Conservation (phyloP, 2,888 invertebrate genomes). For the Cyclophora punctaria region DNA sequence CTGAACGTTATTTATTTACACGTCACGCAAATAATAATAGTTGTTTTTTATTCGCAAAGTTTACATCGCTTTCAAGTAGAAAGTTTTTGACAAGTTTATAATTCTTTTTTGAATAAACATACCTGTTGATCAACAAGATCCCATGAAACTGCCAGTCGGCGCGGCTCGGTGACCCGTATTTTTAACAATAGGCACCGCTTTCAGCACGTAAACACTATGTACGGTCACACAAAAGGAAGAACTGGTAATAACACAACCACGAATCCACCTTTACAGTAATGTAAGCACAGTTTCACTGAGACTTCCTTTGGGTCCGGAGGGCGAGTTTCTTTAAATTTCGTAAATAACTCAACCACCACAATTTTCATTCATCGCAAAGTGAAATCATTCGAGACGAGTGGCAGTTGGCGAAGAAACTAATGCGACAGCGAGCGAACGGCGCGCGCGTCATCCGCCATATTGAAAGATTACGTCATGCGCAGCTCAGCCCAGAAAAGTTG, state of each 20-base stretch:
- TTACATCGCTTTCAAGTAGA: constrained; percentile 6
- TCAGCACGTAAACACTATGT: constrained; percentile 62
- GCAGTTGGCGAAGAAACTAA: constrained; percentile 52
- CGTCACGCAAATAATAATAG: constrained; percentile 3
- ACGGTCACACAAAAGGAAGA: constrained; percentile 64
- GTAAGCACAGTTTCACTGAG: constrained; percentile 53
- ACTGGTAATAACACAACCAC: constrained; percentile 62
- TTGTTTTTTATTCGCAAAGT: constrained; percentile 3
- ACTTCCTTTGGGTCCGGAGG: constrained; percentile 36
- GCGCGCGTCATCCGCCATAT: constrained; percentile 74
- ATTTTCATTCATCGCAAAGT: constrained; percentile 67
- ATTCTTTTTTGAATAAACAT: constrained; percentile 23
- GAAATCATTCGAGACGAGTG: constrained; percentile 61
- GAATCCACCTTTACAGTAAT: constrained; percentile 61
- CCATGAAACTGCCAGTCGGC: constrained; percentile 62
- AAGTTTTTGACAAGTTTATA: constrained; percentile 17
- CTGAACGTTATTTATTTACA: background rate
- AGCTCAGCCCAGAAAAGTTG: background rate
- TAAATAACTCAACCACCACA: constrained; percentile 45
- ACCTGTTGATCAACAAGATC: constrained; percentile 71
- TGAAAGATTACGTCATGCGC: constrained; percentile 64
- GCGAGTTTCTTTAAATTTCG: constrained; percentile 43
- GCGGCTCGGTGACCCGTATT: constrained; percentile 47
- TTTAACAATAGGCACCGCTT: constrained; percentile 36
- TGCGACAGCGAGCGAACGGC: constrained; percentile 42